Conservation (phyloP, 2,888 invertebrate genomes). For the Stenotaenia linearis region DNA sequence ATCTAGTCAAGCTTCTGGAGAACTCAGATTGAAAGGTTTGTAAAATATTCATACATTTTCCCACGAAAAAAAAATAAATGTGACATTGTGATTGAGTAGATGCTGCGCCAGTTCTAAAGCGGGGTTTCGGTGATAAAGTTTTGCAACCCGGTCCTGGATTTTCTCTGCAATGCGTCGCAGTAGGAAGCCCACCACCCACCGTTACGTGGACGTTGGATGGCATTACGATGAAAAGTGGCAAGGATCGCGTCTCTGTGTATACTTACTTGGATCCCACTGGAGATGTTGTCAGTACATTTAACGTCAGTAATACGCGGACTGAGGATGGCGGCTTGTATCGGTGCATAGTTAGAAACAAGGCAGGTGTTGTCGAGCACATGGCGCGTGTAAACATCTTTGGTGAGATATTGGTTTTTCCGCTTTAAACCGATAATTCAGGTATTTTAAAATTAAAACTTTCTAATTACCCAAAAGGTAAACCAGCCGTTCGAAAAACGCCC, state of each 20-base stretch:
- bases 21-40: conserved; percentile 72
- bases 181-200: conserved; percentile 90
- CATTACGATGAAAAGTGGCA: conserved; percentile 62
- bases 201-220: conserved; percentile 89
- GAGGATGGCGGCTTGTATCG: conserved; percentile 88
- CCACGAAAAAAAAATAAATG: no score
- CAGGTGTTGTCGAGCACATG: conserved; percentile 74
- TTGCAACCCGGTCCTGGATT: conserved; percentile 84
- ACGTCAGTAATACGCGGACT: conserved; percentile 80
- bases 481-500: conserved; percentile 85
- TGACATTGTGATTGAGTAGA: conserved; percentile 52
- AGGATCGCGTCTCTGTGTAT: conserved; percentile 41
- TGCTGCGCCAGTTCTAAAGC: conserved; percentile 61
- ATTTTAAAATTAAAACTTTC: background rate
- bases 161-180: conserved; percentile 83
- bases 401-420: conserved; percentile 50
- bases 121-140: conserved; percentile 81
- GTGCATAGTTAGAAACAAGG: conserved; percentile 60
- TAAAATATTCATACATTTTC: background rate
- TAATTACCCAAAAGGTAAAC: conserved; percentile 47
- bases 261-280: conserved; percentile 43
- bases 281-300: conserved; percentile 85
- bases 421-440: background rate
- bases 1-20: conserved; percentile 76
- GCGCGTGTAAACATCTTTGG: conserved; percentile 85